Conservation (phyloP, 2,797 vertebrate species). For the Garrulus glandarius region DNA sequence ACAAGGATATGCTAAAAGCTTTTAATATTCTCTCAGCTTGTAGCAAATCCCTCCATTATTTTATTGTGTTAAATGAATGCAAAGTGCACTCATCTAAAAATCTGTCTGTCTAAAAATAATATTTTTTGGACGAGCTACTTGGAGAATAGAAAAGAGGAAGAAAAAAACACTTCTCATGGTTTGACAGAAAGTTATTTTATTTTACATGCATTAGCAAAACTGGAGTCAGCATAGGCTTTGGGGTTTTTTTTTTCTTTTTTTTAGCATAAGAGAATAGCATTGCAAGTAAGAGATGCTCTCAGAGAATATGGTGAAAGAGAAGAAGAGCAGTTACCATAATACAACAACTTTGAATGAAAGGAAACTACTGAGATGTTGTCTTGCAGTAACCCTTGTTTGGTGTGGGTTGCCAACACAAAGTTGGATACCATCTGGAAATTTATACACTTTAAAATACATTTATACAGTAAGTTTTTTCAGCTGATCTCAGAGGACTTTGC, state of each 20-base stretch:
- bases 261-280: not conserved
- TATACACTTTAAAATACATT: constrained; percentile 3
- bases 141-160: constrained; percentile 7
- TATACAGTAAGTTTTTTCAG: not conserved
- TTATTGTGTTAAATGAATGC: not conserved
- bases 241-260: not conserved
- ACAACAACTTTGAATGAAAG: constrained; percentile 4
- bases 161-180: not conserved
- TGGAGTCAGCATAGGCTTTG: not conserved
- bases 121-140: constrained; percentile 6
- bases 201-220: constrained; percentile 29
- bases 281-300: not conserved
- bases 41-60: constrained; percentile 13
- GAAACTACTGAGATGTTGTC: not conserved
- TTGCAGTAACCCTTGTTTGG: not conserved
- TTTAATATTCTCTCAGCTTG: constrained; percentile 17
- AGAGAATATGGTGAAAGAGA: not conserved
- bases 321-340: not conserved
- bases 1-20: not conserved
- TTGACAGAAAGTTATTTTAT: constrained; percentile 36
- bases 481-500: not conserved
- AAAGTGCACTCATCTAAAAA: constrained; percentile 38
- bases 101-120: constrained; percentile 56
- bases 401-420: constrained; percentile 1
- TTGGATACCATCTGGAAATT: constrained; percentile 19